Evolutionary conservation across 2,113 vertebrate genomes (phyloP).

Genomic region (Ochotona curzoniae): DNA sequence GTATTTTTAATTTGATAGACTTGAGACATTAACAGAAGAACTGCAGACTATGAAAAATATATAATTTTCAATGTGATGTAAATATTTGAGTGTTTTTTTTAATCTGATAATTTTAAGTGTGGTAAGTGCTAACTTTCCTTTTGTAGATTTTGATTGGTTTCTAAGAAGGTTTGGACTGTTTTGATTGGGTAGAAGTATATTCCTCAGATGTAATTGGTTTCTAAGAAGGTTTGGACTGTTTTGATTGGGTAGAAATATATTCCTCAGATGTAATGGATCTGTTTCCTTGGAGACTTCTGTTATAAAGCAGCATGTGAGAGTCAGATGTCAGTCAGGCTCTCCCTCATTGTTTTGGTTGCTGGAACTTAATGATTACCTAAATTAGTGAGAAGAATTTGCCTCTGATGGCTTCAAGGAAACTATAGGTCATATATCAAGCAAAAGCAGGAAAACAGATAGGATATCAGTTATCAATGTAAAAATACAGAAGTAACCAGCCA

Average conservation of each 20-base stretch:
- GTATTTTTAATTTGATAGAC: slow-evolving; percentile 30
- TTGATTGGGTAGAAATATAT: background rate
- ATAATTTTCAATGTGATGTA: slow-evolving; percentile 22
- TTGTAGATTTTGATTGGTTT: slow-evolving; percentile 37
- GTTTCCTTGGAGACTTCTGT: background rate
- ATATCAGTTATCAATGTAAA: slow-evolving; percentile 57
- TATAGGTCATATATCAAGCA: slow-evolving; percentile 23
- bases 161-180: background rate
- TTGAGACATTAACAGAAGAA: background rate
- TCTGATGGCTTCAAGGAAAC: slow-evolving; percentile 45
- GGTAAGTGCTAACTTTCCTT: slow-evolving; percentile 18
- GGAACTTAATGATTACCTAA: slow-evolving; percentile 48
- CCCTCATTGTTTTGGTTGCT: slow-evolving; percentile 40
- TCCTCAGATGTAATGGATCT: background rate
- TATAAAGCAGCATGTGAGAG: background rate
- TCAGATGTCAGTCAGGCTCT: background rate
- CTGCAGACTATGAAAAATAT: slow-evolving; percentile 35
- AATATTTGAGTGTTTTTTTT: background rate
- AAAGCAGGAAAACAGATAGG: slow-evolving; percentile 63
- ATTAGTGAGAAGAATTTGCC: slow-evolving; percentile 50
- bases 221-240: background rate
- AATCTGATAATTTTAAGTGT: background rate
- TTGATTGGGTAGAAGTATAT: background rate
- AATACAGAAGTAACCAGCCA: slow-evolving; percentile 9
- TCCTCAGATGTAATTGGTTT: background rate